Percentiles rank a stretch among this genome's conserved stretches.
Evolutionary conservation across 1,140 invertebrate species (phyloP).

Genomic region (Sinonovacula constricta): DNA sequence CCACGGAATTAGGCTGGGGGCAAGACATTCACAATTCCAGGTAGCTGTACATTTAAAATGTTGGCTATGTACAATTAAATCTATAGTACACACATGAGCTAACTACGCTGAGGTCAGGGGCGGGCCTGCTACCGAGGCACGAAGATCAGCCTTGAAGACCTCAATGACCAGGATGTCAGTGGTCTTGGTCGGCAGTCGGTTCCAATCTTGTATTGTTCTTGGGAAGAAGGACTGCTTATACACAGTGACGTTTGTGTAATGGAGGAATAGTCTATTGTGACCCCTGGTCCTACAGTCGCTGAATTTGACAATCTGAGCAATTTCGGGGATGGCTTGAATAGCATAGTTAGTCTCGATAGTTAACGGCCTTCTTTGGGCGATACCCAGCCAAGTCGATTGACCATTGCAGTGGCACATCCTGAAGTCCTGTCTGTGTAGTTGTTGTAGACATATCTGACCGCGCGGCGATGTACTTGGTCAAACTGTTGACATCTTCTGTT

Average conservation of each 20-base stretch:
- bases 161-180: too few relatives aligned
- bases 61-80: too few relatives aligned
- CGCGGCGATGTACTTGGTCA: too few relatives aligned
- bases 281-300: too few relatives aligned
- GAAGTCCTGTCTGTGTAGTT: conserved; percentile 8
- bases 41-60: too few relatives aligned
- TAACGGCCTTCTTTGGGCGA: neutral
- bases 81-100: too few relatives aligned
- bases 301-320: neutral
- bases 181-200: too few relatives aligned
- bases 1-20: too few relatives aligned
- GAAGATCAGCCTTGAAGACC: too few relatives aligned
- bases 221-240: neutral
- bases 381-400: neutral
- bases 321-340: conserved; percentile 5
- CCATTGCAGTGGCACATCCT: neutral
- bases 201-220: conserved; percentile 6
- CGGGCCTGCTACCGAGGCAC: neutral
- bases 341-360: neutral
- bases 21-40: too few relatives aligned
- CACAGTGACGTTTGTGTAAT: neutral
- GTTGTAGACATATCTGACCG: neutral
- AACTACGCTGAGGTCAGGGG: neutral
- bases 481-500: too few relatives aligned
- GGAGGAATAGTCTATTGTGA: neutral